A percentile compares a stretch with the other conserved stretches of the same genome.
Conservation (phyloP, 1,140 invertebrate genomes). For the Brachionus manjavacas region DNA sequence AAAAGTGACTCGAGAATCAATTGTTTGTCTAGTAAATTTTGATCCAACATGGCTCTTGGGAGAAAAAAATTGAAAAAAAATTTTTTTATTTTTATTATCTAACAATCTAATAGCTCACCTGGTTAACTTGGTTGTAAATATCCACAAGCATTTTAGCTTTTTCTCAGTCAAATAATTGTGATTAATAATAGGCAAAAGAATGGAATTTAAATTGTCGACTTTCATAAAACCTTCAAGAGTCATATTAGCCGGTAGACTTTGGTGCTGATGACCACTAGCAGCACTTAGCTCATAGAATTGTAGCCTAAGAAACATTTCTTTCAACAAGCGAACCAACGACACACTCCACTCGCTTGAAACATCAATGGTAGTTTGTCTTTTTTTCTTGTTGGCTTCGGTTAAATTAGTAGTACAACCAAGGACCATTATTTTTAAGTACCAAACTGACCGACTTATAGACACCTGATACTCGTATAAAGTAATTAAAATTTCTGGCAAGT, state of each 20-base stretch:
- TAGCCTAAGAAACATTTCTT: background rate
- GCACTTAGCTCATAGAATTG: constrained; percentile 20
- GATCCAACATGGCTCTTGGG: constrained; percentile 33
- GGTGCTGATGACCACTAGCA: background rate
- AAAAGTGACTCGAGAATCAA: constrained; percentile 13
- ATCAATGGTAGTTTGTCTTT: constrained; percentile 29
- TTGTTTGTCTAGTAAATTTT: constrained; percentile 42
- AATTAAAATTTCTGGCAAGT: constrained; percentile 38
- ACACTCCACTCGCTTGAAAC: constrained; percentile 30
- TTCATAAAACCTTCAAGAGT: constrained; percentile 36
- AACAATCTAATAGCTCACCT: background rate
- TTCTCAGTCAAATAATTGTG: constrained; percentile 20
- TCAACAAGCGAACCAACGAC: background rate
- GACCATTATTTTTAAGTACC: constrained; percentile 42
- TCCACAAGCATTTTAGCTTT: constrained; percentile 31
- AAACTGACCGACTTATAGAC: constrained; percentile 17
- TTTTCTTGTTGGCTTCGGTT: constrained; percentile 31
- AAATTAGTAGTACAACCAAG: constrained; percentile 14
- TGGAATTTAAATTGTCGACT: constrained; percentile 25
- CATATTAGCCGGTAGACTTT: background rate
- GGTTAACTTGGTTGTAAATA: background rate
- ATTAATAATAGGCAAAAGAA: constrained; percentile 12
- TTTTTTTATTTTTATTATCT: background rate
- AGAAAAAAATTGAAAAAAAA: background rate
- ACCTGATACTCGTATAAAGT: constrained; percentile 39